Evolutionary conservation across 1,140 invertebrate genomes (phyloP).

Genomic region (Drosophila virilis): DNA sequence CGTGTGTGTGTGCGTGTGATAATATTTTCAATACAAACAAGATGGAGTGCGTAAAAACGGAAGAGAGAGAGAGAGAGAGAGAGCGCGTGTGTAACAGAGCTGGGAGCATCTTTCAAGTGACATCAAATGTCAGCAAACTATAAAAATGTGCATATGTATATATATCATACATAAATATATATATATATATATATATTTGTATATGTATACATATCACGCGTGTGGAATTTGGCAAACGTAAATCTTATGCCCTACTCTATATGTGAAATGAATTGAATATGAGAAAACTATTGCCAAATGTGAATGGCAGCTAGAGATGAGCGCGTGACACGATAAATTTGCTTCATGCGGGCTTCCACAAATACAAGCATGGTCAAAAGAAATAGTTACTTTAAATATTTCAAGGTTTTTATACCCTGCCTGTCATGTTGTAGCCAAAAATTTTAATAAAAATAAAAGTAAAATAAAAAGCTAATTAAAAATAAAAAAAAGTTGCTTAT

Average conservation of each 20-base stretch:
- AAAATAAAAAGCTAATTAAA: too few species aligned
- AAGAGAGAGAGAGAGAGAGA: background rate
- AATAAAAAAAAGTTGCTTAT: too few species aligned
- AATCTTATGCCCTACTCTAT: constrained; percentile 21
- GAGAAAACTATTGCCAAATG: constrained; percentile 24
- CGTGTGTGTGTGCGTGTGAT: constrained; percentile 18
- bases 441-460: too few species aligned
- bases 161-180: background rate
- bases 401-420: too few species aligned
- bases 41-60: constrained; percentile 2
- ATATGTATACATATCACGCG: background rate
- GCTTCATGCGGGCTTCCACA: background rate
- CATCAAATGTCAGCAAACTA: constrained; percentile 73
- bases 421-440: too few species aligned
- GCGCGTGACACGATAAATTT: constrained; percentile 1
- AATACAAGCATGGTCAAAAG: too few species aligned
- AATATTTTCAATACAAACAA: constrained; percentile 45
- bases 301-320: background rate
- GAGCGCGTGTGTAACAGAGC: background rate
- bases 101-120: constrained; percentile 53
- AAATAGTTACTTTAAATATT: too few species aligned
- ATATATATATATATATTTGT: constrained; percentile 11
- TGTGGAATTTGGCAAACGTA: constrained; percentile 41
- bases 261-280: constrained; percentile 41
- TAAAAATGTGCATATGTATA: constrained; percentile 59